These are phyloP conservation scores for Nemotelus pantherinus DNA, from an alignment of 2,888 invertebrate species.

Conservation along the genomic window DNA sequence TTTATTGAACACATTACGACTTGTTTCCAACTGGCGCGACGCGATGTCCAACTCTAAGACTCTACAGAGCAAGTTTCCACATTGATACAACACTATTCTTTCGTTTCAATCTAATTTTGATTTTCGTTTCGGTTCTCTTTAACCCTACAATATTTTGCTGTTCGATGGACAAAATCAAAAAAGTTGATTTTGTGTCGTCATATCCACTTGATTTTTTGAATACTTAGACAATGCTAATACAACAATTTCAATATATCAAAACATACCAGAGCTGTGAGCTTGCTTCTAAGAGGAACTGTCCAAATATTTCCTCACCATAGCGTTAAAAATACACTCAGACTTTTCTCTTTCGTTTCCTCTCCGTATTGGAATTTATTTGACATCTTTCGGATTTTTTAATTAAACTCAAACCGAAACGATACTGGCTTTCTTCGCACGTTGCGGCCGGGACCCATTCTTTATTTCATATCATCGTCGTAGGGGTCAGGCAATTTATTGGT, in stretches of 20 bases:
- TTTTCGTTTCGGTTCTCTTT: not conserved
- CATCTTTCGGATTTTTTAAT: slow-evolving; percentile 19
- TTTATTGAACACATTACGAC: slow-evolving; percentile 32
- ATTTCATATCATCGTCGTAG: slow-evolving; percentile 16
- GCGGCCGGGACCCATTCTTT: not conserved
- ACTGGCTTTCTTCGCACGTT: not conserved
- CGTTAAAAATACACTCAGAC: not conserved
- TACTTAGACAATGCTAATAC: too few species aligned
- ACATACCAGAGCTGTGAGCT: too few species aligned
- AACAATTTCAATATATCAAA: too few species aligned
- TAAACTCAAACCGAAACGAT: not conserved
- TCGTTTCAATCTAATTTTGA: slow-evolving; percentile 38
- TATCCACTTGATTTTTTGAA: too few species aligned
- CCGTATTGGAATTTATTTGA: not conserved
- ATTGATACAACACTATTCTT: not conserved
- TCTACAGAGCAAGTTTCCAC: too few species aligned
- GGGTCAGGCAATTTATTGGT: slow-evolving; percentile 41
- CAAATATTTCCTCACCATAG: not conserved
- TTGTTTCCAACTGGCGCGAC: too few species aligned
- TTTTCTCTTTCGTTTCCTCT: not conserved
- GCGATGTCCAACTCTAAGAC: too few species aligned
- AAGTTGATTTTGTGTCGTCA: too few species aligned
- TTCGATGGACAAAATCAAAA: too few species aligned
- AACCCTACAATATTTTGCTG: too few species aligned
- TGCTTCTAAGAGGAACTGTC: too few species aligned